A percentile compares a stretch with the other conserved stretches of the same genome.
Conservation (phyloP, 2,113 vertebrate genomes). For the Protobothrops flavoviridis region DNA sequence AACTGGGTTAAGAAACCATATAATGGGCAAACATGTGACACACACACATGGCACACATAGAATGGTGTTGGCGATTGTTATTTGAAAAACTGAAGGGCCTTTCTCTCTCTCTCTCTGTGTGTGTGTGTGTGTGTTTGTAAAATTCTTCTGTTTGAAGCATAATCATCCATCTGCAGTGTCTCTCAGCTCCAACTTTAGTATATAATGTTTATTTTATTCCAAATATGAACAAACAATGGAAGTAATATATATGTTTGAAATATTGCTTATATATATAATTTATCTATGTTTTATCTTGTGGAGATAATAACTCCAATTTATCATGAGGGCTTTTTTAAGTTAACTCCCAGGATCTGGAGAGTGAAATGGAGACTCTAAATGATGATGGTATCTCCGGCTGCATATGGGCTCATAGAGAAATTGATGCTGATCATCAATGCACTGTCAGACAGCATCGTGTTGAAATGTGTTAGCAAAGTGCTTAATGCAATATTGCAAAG, state of each 20-base stretch:
- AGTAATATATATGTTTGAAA: neutral
- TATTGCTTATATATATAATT: neutral
- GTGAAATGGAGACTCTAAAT: neutral
- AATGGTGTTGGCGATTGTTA: neutral
- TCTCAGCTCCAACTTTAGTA: neutral
- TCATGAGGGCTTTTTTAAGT: neutral
- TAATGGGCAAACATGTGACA: neutral
- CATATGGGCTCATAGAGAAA: neutral
- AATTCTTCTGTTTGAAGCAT: neutral
- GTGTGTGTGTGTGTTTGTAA: neutral
- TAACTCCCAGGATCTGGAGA: neutral
- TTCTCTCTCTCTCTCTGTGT: too few relatives aligned
- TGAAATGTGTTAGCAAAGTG: neutral
- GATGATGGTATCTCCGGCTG: neutral
- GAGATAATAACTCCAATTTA: neutral
- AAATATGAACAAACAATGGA: neutral
- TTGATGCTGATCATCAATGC: neutral
- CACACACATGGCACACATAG: neutral
- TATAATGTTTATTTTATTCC: neutral
- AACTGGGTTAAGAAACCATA: neutral
- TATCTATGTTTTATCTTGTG: neutral
- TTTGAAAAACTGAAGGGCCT: neutral
- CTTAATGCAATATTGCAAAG: neutral
- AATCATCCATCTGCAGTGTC: neutral
- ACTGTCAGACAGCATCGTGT: neutral